Evolutionary conservation across 2,888 invertebrate species (phyloP), one percentile per base, ranked within the genome.

Genomic region (Cryptus viduatorius): DNA sequence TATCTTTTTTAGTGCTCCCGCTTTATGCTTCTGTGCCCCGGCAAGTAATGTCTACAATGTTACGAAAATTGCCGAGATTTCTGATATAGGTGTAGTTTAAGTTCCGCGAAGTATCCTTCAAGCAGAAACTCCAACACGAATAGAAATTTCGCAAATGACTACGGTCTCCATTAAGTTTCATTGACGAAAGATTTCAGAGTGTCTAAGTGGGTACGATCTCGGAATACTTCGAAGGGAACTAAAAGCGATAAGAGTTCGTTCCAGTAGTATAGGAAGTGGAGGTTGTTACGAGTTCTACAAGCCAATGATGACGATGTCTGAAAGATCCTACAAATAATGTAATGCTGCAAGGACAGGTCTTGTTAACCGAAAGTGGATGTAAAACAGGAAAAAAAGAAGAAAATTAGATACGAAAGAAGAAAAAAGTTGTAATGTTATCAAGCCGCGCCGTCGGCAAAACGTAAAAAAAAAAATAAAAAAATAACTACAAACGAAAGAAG

Each of bases 151-250:
- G 24, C 3, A 56, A 56, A 24, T 56, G 10, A 19, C 56, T 56
- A 12, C 37, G 37, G 19, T 56, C 19, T 19, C 12, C 24, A 8
- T 71, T n/a, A 14, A 16, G 65, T 50, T 65, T 19, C 31, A 48
- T 59, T 12, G 50, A 76, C 24, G 56, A 19, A 56, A 56, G 24
- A 12, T 24, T 24, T 56, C 56, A 24, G 10, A 56, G 56, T 56
- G 56, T 24, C 56, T 10, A 24, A 56, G 56, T 56, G 24, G 12
- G 24, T 19, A 56, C 12, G 10, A 56, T 56, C 24, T 56, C 12
- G 19, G 4, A 56, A 37, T 37, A 37, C 37, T 37, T 37, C 37
- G 37, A 37, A 37, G 7, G 24, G 24, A 56, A 56, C 56, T 56
- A 1, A 10, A 56, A 12, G 24, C 56, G 56, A 56, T 56, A 56